phyloP scores from a whole-genome alignment of 2,797 vertebrate species.

The Myotis daubentonii region DNA sequence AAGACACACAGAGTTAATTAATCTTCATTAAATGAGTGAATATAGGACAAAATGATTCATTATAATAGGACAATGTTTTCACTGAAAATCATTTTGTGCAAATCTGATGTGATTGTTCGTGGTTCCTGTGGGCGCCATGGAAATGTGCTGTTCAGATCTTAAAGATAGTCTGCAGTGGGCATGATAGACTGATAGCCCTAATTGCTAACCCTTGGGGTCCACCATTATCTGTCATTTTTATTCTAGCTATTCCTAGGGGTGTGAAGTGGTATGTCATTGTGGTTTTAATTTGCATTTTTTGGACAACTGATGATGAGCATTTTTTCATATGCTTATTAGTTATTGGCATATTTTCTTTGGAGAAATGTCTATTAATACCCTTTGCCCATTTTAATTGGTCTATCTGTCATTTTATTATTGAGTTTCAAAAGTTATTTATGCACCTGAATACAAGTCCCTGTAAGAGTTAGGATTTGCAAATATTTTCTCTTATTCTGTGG shows the following conservation, averaged over 20 bases:
- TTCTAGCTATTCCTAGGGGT: background rate
- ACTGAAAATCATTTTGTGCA: background rate
- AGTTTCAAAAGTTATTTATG: background rate
- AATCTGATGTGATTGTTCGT: background rate
- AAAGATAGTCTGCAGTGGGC: background rate
- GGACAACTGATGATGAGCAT: background rate
- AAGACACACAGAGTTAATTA: background rate
- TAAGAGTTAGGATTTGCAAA: background rate
- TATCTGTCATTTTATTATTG: background rate
- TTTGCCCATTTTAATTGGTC: background rate
- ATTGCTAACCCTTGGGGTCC: too few species aligned
- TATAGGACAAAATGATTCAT: background rate
- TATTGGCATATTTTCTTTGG: background rate
- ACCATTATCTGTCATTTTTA: background rate
- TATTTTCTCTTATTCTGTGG: background rate
- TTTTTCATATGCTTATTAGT: background rate
- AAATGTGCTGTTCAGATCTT: background rate
- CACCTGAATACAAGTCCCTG: background rate
- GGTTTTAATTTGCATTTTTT: background rate
- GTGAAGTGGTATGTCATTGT: background rate
- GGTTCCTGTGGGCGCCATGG: background rate
- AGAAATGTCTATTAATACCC: background rate
- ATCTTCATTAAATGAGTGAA: background rate
- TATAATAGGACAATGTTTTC: background rate
- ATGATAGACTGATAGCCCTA: background rate